Conservation (phyloP, 2,888 invertebrate genomes). For the Pseudococcus jackbeardsleyi region DNA sequence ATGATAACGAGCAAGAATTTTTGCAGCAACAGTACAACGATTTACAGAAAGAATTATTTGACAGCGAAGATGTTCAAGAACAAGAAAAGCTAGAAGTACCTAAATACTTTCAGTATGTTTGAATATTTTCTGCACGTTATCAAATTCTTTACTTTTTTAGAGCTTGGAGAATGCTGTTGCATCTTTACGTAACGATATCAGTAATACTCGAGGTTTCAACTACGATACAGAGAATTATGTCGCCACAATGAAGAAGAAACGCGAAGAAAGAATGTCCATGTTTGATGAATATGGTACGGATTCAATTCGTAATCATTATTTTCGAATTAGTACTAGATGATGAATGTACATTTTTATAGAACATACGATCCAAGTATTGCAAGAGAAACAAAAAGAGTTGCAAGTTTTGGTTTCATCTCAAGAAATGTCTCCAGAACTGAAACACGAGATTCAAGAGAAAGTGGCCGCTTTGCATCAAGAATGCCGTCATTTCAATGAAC, state of each 20-base stretch:
- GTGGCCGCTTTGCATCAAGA: conserved; percentile 38
- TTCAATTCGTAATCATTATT: neutral
- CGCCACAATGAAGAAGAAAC: conserved; percentile 28
- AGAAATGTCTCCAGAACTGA: conserved; percentile 43
- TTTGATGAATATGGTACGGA: conserved; percentile 13
- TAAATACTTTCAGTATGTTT: neutral
- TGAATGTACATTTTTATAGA: neutral
- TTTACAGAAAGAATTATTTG: conserved; percentile 61
- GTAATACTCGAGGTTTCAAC: neutral
- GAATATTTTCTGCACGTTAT: neutral
- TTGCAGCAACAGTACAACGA: conserved; percentile 57
- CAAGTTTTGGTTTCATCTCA: conserved; percentile 15
- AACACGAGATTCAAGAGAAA: conserved; percentile 39
- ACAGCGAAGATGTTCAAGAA: conserved; percentile 63
- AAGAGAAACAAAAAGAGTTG: conserved; percentile 3
- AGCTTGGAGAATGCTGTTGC: neutral
- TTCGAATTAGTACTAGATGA: neutral
- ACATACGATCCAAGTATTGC: neutral
- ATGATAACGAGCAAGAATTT: conserved; percentile 59
- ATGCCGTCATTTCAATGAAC: neutral
- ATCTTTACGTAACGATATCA: conserved; percentile 44
- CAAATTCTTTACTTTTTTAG: neutral
- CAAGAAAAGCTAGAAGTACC: conserved; percentile 65
- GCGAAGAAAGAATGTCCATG: neutral
- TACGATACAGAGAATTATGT: conserved; percentile 31